A percentile compares a stretch with the other conserved stretches of the same genome.
phyloP scores from a whole-genome alignment of 2,797 vertebrate genomes.

The Holocentrus rufus region DNA sequence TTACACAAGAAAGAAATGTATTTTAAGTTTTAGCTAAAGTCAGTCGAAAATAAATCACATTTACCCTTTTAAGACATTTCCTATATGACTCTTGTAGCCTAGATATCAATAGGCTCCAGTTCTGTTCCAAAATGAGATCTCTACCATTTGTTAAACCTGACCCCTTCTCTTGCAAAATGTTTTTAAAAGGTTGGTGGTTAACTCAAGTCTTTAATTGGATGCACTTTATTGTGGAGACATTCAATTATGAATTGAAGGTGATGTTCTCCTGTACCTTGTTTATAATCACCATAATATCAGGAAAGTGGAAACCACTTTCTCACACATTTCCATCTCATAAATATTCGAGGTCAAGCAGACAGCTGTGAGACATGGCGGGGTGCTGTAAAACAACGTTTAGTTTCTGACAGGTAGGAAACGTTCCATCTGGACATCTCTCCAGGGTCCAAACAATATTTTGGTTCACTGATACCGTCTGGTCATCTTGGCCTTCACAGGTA shows the following conservation, averaged over 20 bases:
- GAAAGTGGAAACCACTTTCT: conserved; percentile 40
- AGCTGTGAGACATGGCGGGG: conserved; percentile 51
- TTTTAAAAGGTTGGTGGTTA: too few species aligned
- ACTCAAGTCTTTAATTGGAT: neutral
- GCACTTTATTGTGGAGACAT: neutral
- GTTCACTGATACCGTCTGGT: neutral
- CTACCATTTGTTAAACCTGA: too few species aligned
- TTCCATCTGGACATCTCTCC: conserved; percentile 37
- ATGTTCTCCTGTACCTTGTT: neutral
- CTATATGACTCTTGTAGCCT: too few species aligned
- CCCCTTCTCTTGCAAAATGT: too few species aligned
- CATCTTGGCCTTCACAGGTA: neutral
- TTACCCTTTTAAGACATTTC: too few species aligned
- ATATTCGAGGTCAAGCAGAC: conserved; percentile 54
- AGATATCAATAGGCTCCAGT: too few species aligned
- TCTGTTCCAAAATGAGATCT: too few species aligned
- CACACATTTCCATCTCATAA: conserved; percentile 53
- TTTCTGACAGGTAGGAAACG: conserved; percentile 53
- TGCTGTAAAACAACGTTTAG: conserved; percentile 50
- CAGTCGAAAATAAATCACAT: too few species aligned
- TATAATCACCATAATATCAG: conserved; percentile 55
- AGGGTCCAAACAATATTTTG: neutral
- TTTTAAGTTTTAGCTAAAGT: too few species aligned
- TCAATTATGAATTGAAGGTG: neutral
- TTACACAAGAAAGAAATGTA: too few species aligned